Base-by-base conservation (phyloP, 2,888 invertebrate species). In the Chelonus formosanus region DNA sequence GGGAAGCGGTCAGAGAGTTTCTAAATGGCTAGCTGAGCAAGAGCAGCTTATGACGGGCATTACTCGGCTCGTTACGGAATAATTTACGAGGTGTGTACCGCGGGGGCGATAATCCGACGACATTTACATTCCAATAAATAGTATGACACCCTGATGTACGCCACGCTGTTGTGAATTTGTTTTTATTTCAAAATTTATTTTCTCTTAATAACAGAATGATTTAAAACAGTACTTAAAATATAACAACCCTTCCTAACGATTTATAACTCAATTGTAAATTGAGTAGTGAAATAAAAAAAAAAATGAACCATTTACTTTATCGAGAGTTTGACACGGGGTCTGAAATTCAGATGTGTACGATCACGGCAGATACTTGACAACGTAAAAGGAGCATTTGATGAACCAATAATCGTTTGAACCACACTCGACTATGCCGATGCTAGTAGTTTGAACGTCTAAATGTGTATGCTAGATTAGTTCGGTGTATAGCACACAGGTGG, bases 381-480 rank as follows among this genome's bases (percentile, higher is more conserved):
- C 59, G 66, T 48, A 61, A 67, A 71, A 64, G 57, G 68, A 50
- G 70, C 64, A 70, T 67, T 68, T 69, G 63, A 70, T 67, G 53
- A 70, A 56, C 73, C 69, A 73, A 70, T 70, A 74, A 71, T 70
- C 71, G 72, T 73, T 71, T 70, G 60, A 61, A 70, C 71, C 67
- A 68, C 62, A 47, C 60, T 67, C 55, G 67, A 56, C 71, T 70
- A 72, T 47, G 56, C 50, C 67, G 86, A 86, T 86, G 86, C 85
- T 86, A 84, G 85, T 85, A 86, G 86, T 86, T 86, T 85, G 86
- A 85, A 81, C 81, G 86, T 84, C 84, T 81, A 84, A 85, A 85
- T 84, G 85, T 84, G 83, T 87, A 86, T 87, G 86, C 78, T 73
- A 71, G 71, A 67, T 67, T 81, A 82, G 86, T 87, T 86, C 76